These are phyloP conservation scores for Meandrina meandrites DNA, from an alignment of 92 coral and sea anemone genomes.

Conservation along the genomic window DNA sequence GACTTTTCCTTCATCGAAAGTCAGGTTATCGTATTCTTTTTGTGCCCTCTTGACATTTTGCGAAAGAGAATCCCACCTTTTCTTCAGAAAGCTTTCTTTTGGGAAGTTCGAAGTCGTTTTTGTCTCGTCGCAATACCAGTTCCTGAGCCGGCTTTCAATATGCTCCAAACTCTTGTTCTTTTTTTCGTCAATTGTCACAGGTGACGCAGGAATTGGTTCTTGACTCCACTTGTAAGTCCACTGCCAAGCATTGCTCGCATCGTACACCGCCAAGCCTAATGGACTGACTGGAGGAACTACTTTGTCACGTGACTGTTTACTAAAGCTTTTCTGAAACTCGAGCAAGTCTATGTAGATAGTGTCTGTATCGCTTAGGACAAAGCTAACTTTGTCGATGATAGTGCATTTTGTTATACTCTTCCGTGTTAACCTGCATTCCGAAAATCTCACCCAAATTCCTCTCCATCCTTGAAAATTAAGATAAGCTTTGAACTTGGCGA, in stretches of 20 bases:
- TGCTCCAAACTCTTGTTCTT: conserved; percentile 9
- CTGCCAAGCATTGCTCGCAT: conserved; percentile 39
- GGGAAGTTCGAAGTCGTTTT: conserved; percentile 40
- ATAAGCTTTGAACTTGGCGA: neutral
- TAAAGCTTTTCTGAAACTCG: conserved; percentile 26
- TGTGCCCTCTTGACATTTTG: conserved; percentile 19
- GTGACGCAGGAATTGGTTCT: neutral
- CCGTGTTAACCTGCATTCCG: conserved; percentile 18
- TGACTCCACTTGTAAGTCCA: conserved; percentile 64
- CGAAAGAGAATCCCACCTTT: conserved; percentile 35
- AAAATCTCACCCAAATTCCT: conserved; percentile 52
- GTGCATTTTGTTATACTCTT: neutral
- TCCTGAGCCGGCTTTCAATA: conserved; percentile 45
- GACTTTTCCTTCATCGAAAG: conserved; percentile 11
- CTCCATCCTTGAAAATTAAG: conserved; percentile 60
- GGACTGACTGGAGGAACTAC: conserved; percentile 60
- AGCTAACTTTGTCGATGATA: conserved; percentile 2
- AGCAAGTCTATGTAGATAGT: conserved; percentile 60
- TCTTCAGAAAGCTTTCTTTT: conserved; percentile 2
- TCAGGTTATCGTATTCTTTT: conserved; percentile 1
- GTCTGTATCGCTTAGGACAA: conserved; percentile 6
- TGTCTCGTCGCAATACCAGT: conserved; percentile 54
- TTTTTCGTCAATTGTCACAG: neutral
- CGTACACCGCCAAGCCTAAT: conserved; percentile 25
- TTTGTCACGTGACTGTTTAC: conserved; percentile 63